phyloP scores from a whole-genome alignment of 2,113 vertebrate species.

The Bufo bufo region DNA sequence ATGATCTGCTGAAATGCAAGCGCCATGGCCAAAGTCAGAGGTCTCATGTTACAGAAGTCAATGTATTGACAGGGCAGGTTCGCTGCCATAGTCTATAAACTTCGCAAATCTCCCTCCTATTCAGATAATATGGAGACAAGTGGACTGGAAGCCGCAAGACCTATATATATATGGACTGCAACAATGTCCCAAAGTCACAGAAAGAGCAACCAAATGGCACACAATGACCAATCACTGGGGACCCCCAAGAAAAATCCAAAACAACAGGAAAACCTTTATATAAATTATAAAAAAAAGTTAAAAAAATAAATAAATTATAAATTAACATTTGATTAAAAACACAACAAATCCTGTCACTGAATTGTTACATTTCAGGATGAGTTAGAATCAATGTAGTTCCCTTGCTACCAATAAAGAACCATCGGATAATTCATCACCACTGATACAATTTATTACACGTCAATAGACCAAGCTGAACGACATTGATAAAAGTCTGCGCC shows the following conservation, averaged over 20 bases:
- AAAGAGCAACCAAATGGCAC: not conserved
- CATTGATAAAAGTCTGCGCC: not conserved
- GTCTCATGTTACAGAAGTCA: conserved; percentile 70
- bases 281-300: no score
- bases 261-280: not conserved
- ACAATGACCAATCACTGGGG: not conserved
- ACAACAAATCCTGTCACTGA: not conserved
- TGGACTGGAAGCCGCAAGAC: not conserved
- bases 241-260: not conserved
- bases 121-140: not conserved
- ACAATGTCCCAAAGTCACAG: not conserved
- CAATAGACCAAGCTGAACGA: not conserved
- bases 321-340: not conserved
- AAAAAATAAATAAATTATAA: not conserved
- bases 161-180: not conserved
- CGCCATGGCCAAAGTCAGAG: conserved; percentile 67
- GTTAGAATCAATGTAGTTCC: not conserved
- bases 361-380: not conserved
- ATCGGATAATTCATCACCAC: not conserved
- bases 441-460: not conserved
- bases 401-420: not conserved
- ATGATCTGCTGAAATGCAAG: conserved; percentile 69
- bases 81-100: conserved; percentile 67
- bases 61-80: conserved; percentile 59
- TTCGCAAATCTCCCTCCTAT: conserved; percentile 73